Conservation (phyloP, 1,140 invertebrate species). For the Harpegnathos saltator region DNA sequence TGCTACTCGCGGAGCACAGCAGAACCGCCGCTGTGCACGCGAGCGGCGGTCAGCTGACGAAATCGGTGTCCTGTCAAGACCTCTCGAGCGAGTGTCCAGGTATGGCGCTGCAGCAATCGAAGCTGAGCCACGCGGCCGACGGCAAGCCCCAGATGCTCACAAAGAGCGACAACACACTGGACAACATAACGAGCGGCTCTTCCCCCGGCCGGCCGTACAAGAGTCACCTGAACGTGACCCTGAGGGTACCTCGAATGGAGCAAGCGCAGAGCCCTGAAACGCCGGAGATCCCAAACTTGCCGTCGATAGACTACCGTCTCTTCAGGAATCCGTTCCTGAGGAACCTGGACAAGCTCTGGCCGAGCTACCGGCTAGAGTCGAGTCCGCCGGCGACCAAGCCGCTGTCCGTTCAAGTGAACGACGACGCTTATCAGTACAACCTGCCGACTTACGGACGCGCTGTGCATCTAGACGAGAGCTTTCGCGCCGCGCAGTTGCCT, state of each 20-base stretch:
- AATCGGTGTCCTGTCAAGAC: conserved; percentile 82
- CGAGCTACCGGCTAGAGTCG: conserved; percentile 39
- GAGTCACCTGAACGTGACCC: conserved; percentile 77
- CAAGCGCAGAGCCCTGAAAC: conserved; percentile 70
- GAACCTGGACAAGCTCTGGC: conserved; percentile 72
- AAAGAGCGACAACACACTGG: conserved; percentile 80
- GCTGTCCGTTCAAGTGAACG: conserved; percentile 74
- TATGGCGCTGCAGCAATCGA: conserved; percentile 17
- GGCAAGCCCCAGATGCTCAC: conserved; percentile 64
- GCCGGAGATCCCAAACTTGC: conserved; percentile 79
- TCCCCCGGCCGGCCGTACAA: conserved; percentile 69
- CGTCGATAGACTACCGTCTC: conserved; percentile 77
- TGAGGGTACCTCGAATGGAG: conserved; percentile 66
- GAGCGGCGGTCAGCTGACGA: conserved; percentile 65
- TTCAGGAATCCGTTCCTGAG: conserved; percentile 81
- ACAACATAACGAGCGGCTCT: conserved; percentile 58
- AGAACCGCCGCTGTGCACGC: not conserved
- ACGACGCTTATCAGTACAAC: conserved; percentile 60
- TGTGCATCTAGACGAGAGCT: conserved; percentile 10
- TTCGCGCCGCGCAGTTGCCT: conserved; percentile 5
- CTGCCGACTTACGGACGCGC: conserved; percentile 24
- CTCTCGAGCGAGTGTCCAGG: conserved; percentile 67
- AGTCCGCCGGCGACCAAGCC: conserved; percentile 69
- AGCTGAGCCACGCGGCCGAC: conserved; percentile 36
- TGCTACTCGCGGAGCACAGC: conserved; percentile 54